Evolutionary conservation across 2,113 vertebrate species (phyloP), one percentile per base, ranked within the genome.

Genomic region (Lophotis ruficrista): DNA sequence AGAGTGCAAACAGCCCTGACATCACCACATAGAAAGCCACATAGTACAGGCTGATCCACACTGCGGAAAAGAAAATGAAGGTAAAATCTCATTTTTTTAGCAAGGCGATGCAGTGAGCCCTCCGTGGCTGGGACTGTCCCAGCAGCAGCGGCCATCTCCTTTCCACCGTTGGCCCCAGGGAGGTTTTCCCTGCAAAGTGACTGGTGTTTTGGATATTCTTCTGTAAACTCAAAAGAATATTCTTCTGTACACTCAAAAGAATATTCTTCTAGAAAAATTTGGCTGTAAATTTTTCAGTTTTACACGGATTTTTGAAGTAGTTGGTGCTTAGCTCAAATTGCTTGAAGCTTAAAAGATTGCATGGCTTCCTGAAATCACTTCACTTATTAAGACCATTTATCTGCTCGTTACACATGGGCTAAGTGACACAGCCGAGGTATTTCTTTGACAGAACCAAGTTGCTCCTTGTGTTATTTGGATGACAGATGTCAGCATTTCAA

Each of bases 21-120:
- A 99, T 98, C 95, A 99, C 98, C 94, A 98, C 95, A 0, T 99
- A 99, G 98, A 99, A 99, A 48, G 98, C 99, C 80, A 98, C 96
- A 19, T 99, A 99, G 90, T 99, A 99, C 64, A 99, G 97, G 90
- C 98, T 99, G 98, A 99, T 99, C 98, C 98, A 99, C 77, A 99
- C 99, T 99, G 97, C 11, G 24, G 84, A 58, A 54, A 94, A 90
- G n/a, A n/a, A 88, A 85, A 27, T 3, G 12, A 64, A 37, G 31
- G 16, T 47, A 83, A 51, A 22, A 54, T 73, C 21, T 73, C 4
- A 30, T 17, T 66, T 76, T 65, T 64, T 1, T 4, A 72, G 71
- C 10, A 35, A 73, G 62, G 45, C 0, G 0, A 0, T 45, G 13
- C 30, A 64, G 20, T 25, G n/a, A 33, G 80, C 18, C 11, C 24